Evolutionary conservation across 2,888 invertebrate species (phyloP), one percentile per base, ranked within the genome.

Genomic region (Sarcophaga caerulescens): DNA sequence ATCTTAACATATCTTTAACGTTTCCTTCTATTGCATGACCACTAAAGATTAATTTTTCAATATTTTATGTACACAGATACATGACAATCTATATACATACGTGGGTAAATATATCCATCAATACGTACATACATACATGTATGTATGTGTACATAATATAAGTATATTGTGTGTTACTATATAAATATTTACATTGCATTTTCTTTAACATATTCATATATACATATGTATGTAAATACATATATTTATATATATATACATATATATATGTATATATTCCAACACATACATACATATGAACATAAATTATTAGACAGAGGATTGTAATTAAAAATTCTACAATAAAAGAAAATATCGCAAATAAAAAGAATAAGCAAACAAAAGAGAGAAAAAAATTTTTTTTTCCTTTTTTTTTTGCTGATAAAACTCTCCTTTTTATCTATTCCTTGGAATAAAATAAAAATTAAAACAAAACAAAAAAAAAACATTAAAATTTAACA

Each of bases 241-340:
- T 59, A 57, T 19, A 35, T 62, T 63, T 6, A 76, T 65, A 81
- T 14, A 66, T 25, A 69, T 11, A n/a, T 6, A 65, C 10, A n/a
- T 65, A 60, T 60, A 2, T 60, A 0, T 6, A 6, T 35, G 1
- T 6, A 35, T 35, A 1, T 6, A 35, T 35, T 35, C 6, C 62
- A 35, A 8, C n/a, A 52, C 12, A 52, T 69, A 69, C n/a, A 35
- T 23, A 21, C 47, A 52, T n/a, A 21, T 65, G 57, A 47, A 60
- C 44, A 71, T 19, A 35, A 17, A 65, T 52, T 14, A 68, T 66
- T 81, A 62, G 78, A 81, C 73, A 79, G 84, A 63, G 82, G 62
- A 81, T 85, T 87, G 69, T 87, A 81, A 85, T 75, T 88, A 78
- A 84, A 74, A 77, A 75, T 70, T 79, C 73, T 63, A 68, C 52